Evolutionary conservation across 1,140 invertebrate species (phyloP).

Genomic region (Orchesella cincta): DNA sequence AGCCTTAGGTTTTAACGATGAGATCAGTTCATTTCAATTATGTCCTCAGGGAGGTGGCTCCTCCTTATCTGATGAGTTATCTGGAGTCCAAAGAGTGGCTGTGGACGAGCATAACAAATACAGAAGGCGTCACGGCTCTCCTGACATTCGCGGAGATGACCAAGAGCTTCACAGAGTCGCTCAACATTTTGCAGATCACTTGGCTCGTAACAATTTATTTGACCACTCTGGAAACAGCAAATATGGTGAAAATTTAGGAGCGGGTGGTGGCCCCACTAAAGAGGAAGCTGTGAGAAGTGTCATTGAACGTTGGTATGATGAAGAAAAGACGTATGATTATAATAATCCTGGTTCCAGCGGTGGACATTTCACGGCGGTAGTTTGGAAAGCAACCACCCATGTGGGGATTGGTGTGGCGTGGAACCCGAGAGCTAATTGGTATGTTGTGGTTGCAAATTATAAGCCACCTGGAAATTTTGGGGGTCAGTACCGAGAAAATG

Average conservation of each 20-base stretch:
- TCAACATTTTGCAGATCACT: not conserved
- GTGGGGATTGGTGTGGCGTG: constrained; percentile 70
- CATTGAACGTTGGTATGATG: not conserved
- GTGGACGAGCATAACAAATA: not conserved
- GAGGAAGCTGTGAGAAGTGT: not conserved
- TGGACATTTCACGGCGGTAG: constrained; percentile 87
- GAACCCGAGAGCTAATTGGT: not conserved
- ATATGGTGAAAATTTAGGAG: not conserved
- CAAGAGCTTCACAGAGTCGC: not conserved
- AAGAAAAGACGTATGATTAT: constrained; percentile 31
- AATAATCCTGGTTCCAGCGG: constrained; percentile 22
- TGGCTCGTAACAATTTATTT: not conserved
- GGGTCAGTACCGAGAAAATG: not conserved
- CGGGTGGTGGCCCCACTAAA: not conserved
- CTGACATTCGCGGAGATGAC: too few relatives aligned
- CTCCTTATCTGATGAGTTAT: too few relatives aligned
- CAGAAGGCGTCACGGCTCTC: not conserved
- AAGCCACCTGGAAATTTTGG: not conserved
- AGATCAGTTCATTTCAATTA: too few relatives aligned
- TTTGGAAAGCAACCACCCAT: constrained; percentile 76
- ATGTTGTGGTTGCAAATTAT: not conserved
- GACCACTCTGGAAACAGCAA: not conserved
- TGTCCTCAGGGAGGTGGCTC: too few relatives aligned
- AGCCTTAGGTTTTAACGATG: not conserved
- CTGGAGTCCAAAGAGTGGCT: not conserved